Evolutionary conservation across 1,140 invertebrate genomes (phyloP), one percentile per base, ranked within the genome.

Genomic region (Lordiphosa clarofinis): DNA sequence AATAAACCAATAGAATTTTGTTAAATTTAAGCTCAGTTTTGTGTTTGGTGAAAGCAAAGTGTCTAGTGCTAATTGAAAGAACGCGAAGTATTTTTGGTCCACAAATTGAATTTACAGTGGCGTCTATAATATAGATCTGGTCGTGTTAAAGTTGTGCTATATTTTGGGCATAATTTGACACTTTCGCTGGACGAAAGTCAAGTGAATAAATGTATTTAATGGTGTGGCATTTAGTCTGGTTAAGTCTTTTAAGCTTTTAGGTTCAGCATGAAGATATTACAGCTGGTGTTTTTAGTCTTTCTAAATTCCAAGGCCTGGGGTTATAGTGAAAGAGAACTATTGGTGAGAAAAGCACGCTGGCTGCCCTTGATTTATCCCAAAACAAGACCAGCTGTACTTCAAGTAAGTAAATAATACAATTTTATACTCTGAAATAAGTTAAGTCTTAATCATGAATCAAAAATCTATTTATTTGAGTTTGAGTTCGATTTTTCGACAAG

Each of bases 291-390:
- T 7, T 11, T 44, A 4, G 11, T 43, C 2, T 13, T 4, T 31
- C 8, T 31, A 46, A 12, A 4, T 12, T 46, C 43, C 3, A 9
- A 31, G 3, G 24, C 43, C 3, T 31, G 31, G 8, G 7, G 42
- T 10, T 44, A 65, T 13, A 39, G 19, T 38, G 55, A 72, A 13
- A 40, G 39, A 12, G 76, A 81, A 53, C 38, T 81, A 6, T 54
- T 81, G 40, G 58, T 72, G 24, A 55, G 76, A 3, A 81, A 81
- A 13, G 76, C 76, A 0, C 62, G 76, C 3, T 81, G 76, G 76
- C 13, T 82, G 28, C 76, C 76, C 0, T 38, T 82, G 6, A 69
- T 82, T 15, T 82, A 62, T 63, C 76, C 76, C 0, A 56, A 62
- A 19, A 42, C 56, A 0, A 33, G 58, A 40, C 78, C 76, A 4